Evolutionary conservation across 1,140 invertebrate species (phyloP), one percentile per base, ranked within the genome.

Genomic region (Meloidogyne hapla): DNA sequence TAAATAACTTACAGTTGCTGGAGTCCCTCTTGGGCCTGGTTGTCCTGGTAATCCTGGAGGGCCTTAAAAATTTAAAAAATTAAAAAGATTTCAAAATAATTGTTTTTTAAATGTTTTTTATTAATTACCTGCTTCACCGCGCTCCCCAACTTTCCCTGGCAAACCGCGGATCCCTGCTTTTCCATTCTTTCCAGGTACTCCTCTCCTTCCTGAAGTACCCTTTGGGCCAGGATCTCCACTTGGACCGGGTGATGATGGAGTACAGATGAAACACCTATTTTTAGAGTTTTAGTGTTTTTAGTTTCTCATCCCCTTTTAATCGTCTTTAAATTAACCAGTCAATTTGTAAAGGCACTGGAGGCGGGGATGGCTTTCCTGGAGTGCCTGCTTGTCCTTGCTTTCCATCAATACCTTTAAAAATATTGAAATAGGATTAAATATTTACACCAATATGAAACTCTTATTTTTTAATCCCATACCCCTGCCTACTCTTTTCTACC

Each of bases 241-340:
- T n/a, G 48, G 75, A n/a, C 75, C 75, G n/a, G 75, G 21, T 13
- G 69, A 67, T 12, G 68, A 64, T 33, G 28, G 67, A 18, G 75
- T 64, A 40, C 75, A 76, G 15, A 69, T 45, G 18, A 66, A 67
- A 66, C 65, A 75, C 65, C 73, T 67, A 18, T 26, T 15, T 28
- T 33, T 38, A 26, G 13, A 40, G 21, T 48, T 23, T 62, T 12
- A 4, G 25, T 12, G 15, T 18, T 18, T 69, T 73, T 23, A n/a
- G n/a, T n/a, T n/a, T n/a, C n/a, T n/a, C n/a, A n/a, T n/a, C n/a
- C n/a, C n/a, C n/a, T 72, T 18, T 40, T 66, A 15, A 42, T 13
- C 12, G 13, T 42, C 13, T 42, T 12, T 38, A 42, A n/a, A 15
- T 69, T 76, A 26, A 33, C 75, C 75, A 76, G 21, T 76, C 68